Base-by-base conservation (phyloP, 2,113 vertebrate genomes). In the Columbina picui region DNA sequence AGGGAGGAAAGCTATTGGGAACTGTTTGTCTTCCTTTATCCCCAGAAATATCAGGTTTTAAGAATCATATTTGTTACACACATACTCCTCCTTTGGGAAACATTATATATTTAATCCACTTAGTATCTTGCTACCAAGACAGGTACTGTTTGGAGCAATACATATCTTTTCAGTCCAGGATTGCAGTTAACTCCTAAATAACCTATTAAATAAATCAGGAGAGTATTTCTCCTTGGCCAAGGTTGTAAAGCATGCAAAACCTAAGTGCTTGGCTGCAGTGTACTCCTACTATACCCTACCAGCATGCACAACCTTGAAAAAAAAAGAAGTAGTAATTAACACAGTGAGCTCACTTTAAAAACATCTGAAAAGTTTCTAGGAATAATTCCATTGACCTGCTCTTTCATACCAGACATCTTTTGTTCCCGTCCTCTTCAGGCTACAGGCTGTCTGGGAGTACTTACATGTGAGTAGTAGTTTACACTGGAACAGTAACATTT, bases 361-460 rank as follows among this genome's bases (percentile, higher is more conserved):
- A 56, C 45, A 94, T 91, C 69, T 94, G 64, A 94, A 76, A 76
- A 75, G 77, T 77, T 89, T 91, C 87, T 94, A 94, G 93, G 45
- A 93, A 88, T 67, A 92, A 90, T 90, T 89, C 36, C 56, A 60
- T 14, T 86, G 92, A 90, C 93, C 74, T 95, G 79, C 52, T 78
- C 79, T 92, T 94, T 92, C 94, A 96, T 94, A 95, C 79, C 90
- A 96, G 88, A 92, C 88, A 84, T 74, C 92, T 90, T 93, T 91
- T 45, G 47, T 61, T 86, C 64, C 38, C 16, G 32, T 90, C 50
- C 65, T 68, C 71, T 84, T 75, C 73, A 76, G 70, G 41, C 78
- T 90, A 57, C n/a, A 59, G 52, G 68, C 34, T 83, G 23, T 9
- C 68, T 7, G 0, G 41, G 67, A 83, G 34, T 70, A 50, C 55